Conservation (phyloP, 2,888 invertebrate species). For the Synergus itoensis region DNA sequence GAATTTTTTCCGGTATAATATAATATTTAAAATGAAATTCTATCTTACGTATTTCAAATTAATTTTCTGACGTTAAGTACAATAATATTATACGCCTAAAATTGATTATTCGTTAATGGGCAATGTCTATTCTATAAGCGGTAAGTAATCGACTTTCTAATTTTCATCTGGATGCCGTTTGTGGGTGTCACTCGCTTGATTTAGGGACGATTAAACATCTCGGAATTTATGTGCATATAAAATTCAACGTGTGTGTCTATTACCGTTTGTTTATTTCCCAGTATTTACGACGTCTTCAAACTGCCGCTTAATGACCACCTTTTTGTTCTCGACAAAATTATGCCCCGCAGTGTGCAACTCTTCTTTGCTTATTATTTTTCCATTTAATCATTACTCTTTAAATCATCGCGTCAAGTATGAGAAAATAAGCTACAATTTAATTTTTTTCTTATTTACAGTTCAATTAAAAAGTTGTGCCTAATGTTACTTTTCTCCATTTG, state of each 20-base stretch:
- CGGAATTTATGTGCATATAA: conserved; percentile 32
- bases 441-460: not conserved
- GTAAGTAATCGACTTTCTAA: conserved; percentile 36
- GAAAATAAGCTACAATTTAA: not conserved
- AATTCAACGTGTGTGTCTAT: conserved; percentile 30
- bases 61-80: not conserved
- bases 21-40: too few relatives aligned
- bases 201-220: conserved; percentile 30
- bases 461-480: not conserved
- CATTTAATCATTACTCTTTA: conserved; percentile 35
- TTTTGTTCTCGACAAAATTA: conserved; percentile 32
- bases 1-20: too few relatives aligned
- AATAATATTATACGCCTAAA: not conserved
- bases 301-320: conserved; percentile 33
- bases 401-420: not conserved
- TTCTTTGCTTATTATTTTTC: conserved; percentile 9
- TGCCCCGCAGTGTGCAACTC: conserved; percentile 33
- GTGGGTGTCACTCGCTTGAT: conserved; percentile 35
- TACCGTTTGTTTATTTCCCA: conserved; percentile 33
- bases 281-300: conserved; percentile 39
- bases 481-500: too few relatives aligned
- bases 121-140: not conserved
- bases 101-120: not conserved
- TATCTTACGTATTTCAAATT: not conserved
- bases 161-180: conserved; percentile 31